Conservation (phyloP, 2,888 invertebrate genomes). For the Phyllotreta cruciferae region DNA sequence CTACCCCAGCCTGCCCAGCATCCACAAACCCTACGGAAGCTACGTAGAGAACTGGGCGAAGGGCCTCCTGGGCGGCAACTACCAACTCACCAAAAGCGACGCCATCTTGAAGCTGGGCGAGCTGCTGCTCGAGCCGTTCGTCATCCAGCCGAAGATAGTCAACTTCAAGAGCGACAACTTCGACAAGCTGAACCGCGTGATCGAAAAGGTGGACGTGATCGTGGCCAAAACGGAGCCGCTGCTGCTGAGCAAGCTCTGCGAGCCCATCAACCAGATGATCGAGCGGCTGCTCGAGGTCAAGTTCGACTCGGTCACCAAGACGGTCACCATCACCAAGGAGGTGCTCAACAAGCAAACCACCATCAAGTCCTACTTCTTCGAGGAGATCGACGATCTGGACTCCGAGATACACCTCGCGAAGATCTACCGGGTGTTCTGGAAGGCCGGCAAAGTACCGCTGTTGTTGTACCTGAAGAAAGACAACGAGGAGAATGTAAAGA, state of each 20-base stretch:
- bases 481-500: slow-evolving; percentile 33
- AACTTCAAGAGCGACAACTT: slow-evolving; percentile 30
- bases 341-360: slow-evolving; percentile 25
- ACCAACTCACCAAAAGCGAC: slow-evolving; percentile 43
- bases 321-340: slow-evolving; percentile 26
- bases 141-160: slow-evolving; percentile 32
- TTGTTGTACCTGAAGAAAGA: slow-evolving; percentile 34
- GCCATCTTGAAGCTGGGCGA: slow-evolving; percentile 44
- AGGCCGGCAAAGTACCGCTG: slow-evolving; percentile 42
- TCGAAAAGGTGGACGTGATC: slow-evolving; percentile 40
- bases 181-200: slow-evolving; percentile 39
- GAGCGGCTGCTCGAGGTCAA: slow-evolving; percentile 25
- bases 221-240: slow-evolving; percentile 36
- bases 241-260: slow-evolving; percentile 34
- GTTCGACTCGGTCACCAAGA: slow-evolving; percentile 30
- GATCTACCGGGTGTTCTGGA: slow-evolving; percentile 45
- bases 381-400: slow-evolving; percentile 31
- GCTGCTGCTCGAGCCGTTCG: slow-evolving; percentile 37
- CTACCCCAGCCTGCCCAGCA: neutral
- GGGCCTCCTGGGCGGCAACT: slow-evolving; percentile 42
- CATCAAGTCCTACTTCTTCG: slow-evolving; percentile 42
- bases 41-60: slow-evolving; percentile 44
- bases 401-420: slow-evolving; percentile 37
- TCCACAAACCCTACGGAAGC: slow-evolving; percentile 34
- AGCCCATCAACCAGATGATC: slow-evolving; percentile 37